phyloP scores from a whole-genome alignment of 1,140 invertebrate genomes.

The Armadillidium nasatum region DNA sequence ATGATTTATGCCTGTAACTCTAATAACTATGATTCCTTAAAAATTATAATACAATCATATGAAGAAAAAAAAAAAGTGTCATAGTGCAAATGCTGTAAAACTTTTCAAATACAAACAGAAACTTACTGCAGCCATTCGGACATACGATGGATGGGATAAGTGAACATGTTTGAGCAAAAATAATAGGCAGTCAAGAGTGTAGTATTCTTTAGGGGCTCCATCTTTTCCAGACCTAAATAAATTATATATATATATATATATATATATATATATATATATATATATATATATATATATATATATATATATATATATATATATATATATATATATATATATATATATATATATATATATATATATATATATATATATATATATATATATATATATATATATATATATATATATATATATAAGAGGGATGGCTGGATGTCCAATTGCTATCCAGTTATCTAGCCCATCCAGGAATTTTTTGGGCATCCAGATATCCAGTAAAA shows the following conservation, averaged over 20 bases:
- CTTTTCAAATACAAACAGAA: conserved; percentile 14
- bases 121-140: conserved; percentile 89
- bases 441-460: no score
- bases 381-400: no score
- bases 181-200: conserved; percentile 90
- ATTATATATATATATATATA: conserved; percentile 49
- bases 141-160: conserved; percentile 89
- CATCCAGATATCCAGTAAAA: no score
- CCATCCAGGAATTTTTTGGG: no score
- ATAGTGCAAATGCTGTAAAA: no score
- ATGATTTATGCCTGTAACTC: no score
- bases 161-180: conserved; percentile 92
- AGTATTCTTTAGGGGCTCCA: conserved; percentile 91
- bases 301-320: conserved; percentile 36
- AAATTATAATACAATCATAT: no score
- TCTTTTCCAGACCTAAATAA: conserved; percentile 83
- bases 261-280: conserved; percentile 14
- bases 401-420: no score
- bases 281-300: background rate
- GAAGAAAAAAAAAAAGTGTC: no score
- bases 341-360: no score
- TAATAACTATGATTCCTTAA: no score
- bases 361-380: no score
- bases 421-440: background rate
- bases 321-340: conserved; percentile 28